phyloP scores from a whole-genome alignment of 2,888 invertebrate genomes.

The Sisyra nigra region DNA sequence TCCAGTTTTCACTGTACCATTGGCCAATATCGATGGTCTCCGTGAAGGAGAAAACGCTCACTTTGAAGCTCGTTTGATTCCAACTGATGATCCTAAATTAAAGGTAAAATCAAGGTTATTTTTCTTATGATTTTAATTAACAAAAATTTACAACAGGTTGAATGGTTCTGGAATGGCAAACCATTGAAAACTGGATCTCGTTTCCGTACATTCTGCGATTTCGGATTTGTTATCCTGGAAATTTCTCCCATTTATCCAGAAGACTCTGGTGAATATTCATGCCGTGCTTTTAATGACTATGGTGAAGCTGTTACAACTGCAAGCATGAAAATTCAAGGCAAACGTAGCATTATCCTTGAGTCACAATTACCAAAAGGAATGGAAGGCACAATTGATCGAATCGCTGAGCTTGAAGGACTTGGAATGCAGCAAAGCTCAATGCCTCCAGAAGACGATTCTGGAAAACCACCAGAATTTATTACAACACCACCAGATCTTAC shows the following conservation, averaged over 20 bases:
- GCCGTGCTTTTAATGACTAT: constrained; percentile 75
- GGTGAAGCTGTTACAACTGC: constrained; percentile 85
- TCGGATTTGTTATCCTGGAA: constrained; percentile 94
- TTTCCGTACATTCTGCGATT: constrained; percentile 94
- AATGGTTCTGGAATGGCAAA: constrained; percentile 92
- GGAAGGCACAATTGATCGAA: constrained; percentile 87
- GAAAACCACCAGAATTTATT: constrained; percentile 79
- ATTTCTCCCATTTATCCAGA: constrained; percentile 94
- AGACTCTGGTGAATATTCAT: constrained; percentile 85
- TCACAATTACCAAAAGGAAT: constrained; percentile 85
- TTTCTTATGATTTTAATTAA: background rate
- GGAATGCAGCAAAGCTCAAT: constrained; percentile 49
- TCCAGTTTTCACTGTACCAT: constrained; percentile 77
- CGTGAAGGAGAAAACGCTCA: constrained; percentile 86
- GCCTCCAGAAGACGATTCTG: constrained; percentile 63
- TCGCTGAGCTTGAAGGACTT: constrained; percentile 79
- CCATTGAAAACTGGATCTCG: constrained; percentile 76
- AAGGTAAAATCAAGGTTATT: constrained; percentile 31
- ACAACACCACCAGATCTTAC: constrained; percentile 74
- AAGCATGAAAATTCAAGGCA: constrained; percentile 79
- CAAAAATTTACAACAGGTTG: constrained; percentile 36
- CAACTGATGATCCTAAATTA: constrained; percentile 79
- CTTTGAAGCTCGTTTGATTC: constrained; percentile 77
- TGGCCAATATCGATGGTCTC: constrained; percentile 72
- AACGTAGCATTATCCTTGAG: constrained; percentile 79